Evolutionary conservation across 2,797 vertebrate genomes (phyloP).

Genomic region (Megalops cyprinoides): DNA sequence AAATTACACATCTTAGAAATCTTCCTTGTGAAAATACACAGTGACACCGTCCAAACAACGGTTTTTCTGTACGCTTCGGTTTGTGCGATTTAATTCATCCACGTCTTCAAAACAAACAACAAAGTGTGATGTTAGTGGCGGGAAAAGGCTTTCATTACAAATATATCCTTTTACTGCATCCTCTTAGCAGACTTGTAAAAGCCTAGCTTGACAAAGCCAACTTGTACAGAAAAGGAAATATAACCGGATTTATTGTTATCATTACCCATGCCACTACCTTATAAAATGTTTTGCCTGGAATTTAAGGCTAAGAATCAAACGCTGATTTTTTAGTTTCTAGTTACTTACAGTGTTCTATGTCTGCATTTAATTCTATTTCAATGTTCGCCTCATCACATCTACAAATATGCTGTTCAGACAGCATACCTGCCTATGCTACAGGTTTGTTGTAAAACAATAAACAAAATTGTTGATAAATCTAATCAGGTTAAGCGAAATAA

Average conservation of each 20-base stretch:
- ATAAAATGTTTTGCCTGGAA: constrained; percentile 22
- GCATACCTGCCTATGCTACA: neutral
- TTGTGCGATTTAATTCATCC: constrained; percentile 13
- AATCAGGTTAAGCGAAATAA: neutral
- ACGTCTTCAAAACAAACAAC: constrained; percentile 6
- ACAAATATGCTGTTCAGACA: neutral
- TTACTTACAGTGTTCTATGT: neutral
- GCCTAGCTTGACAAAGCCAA: constrained; percentile 24
- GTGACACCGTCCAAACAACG: neutral
- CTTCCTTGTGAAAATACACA: constrained; percentile 8
- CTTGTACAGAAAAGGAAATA: constrained; percentile 22
- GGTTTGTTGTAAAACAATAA: too few species aligned
- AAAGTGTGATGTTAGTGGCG: constrained; percentile 26
- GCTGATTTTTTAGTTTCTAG: neutral
- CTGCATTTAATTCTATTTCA: neutral
- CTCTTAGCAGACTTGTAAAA: constrained; percentile 33
- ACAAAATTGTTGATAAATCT: neutral
- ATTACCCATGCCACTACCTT: constrained; percentile 7
- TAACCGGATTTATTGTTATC: constrained; percentile 34
- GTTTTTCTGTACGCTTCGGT: neutral
- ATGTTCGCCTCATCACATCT: neutral
- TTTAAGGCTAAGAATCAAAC: constrained; percentile 21
- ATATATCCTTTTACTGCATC: constrained; percentile 30
- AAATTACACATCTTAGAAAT: constrained; percentile 6
- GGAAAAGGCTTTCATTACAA: constrained; percentile 30